Percentiles rank a stretch among this genome's conserved stretches.
phyloP scores from a whole-genome alignment of 2,888 invertebrate species.

The Drosophila stalkeri region DNA sequence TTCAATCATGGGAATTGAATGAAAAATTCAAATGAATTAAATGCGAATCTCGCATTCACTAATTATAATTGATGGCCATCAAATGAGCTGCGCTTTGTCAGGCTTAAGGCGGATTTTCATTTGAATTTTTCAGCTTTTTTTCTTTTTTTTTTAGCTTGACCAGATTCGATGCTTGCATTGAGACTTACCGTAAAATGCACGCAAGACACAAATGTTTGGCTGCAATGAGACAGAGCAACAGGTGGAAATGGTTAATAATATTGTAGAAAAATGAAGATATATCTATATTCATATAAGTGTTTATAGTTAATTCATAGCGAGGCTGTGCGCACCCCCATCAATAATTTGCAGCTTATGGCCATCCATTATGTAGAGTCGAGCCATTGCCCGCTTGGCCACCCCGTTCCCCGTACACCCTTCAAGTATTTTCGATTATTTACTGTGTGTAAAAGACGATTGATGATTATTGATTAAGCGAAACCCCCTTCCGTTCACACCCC shows the following conservation, averaged over 20 bases:
- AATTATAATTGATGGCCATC: slow-evolving; percentile 11
- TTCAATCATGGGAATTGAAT: slow-evolving; percentile 4
- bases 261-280: slow-evolving; percentile 3
- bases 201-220: slow-evolving; percentile 37
- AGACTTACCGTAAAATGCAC: slow-evolving; percentile 71
- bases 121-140: not conserved
- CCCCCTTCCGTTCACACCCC: not conserved
- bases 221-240: slow-evolving; percentile 49
- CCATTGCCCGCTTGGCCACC: too few species aligned
- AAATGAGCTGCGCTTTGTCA: slow-evolving; percentile 19
- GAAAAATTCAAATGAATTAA: slow-evolving; percentile 1
- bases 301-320: slow-evolving; percentile 24
- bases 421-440: slow-evolving; percentile 58
- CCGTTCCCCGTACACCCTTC: not conserved
- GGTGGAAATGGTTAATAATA: slow-evolving; percentile 43
- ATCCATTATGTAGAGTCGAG: slow-evolving; percentile 56
- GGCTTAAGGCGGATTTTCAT: slow-evolving; percentile 5
- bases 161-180: slow-evolving; percentile 34
- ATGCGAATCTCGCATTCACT: not conserved
- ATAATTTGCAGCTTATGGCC: slow-evolving; percentile 75
- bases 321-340: slow-evolving; percentile 56
- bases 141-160: too few species aligned
- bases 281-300: not conserved
- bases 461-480: slow-evolving; percentile 70
- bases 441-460: slow-evolving; percentile 75